phyloP scores from a whole-genome alignment of 2,888 invertebrate genomes.

The Loripinus fragilis region DNA sequence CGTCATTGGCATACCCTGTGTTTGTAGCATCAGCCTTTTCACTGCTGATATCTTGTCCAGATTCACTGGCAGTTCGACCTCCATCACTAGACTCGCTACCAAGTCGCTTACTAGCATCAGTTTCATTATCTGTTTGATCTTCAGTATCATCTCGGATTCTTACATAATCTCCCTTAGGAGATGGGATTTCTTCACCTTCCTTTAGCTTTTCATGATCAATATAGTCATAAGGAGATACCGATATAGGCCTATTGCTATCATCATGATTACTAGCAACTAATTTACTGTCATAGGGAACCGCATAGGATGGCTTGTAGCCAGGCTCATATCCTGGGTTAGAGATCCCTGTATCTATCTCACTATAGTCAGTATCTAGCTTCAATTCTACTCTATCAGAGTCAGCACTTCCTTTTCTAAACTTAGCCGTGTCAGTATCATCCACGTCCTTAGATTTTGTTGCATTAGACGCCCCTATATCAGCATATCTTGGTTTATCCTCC shows the following conservation, averaged over 20 bases:
- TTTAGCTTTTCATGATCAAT: constrained; percentile 7
- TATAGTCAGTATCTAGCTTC: not conserved
- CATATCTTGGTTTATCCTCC: not conserved
- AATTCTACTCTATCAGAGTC: not conserved
- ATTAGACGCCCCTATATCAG: not conserved
- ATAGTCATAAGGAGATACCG: not conserved
- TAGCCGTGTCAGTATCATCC: not conserved
- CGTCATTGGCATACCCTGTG: not conserved
- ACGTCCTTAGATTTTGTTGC: not conserved
- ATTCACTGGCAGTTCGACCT: not conserved
- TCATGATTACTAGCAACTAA: not conserved
- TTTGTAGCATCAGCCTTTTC: not conserved
- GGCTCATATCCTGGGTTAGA: constrained; percentile 1
- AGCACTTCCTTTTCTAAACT: not conserved
- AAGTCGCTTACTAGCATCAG: not conserved
- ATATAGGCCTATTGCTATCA: not conserved
- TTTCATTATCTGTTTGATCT: not conserved
- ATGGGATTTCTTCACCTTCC: not conserved
- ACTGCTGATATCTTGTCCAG: not conserved
- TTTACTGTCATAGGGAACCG: constrained; percentile 1
- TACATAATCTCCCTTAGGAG: not conserved
- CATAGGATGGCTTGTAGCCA: not conserved
- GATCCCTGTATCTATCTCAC: constrained; percentile 5
- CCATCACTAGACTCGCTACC: not conserved
- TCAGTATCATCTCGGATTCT: not conserved